phyloP scores from a whole-genome alignment of 2,888 invertebrate species.

The Acanthoscelides obtectus region DNA sequence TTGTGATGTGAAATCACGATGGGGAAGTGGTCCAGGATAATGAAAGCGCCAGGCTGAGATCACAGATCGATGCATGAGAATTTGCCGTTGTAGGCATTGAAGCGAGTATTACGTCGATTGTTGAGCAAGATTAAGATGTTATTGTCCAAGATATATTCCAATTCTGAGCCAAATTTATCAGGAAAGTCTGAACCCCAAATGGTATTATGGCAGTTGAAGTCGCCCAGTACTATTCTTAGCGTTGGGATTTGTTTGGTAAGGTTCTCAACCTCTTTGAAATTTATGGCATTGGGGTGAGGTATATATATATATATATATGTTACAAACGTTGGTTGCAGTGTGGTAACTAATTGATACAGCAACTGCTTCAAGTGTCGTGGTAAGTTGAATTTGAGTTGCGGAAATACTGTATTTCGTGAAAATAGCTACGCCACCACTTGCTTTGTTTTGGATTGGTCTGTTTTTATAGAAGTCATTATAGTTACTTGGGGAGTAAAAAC shows the following conservation, averaged over 20 bases:
- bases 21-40: background rate
- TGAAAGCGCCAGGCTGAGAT: background rate
- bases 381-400: too few species aligned
- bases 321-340: too few species aligned
- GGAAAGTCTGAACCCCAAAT: background rate
- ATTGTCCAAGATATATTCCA: background rate
- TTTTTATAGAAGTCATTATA: too few species aligned
- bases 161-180: background rate
- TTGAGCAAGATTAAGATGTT: background rate
- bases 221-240: background rate
- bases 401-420: too few species aligned
- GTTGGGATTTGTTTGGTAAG: background rate
- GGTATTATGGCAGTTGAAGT: background rate
- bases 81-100: background rate
- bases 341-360: too few species aligned
- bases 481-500: too few species aligned
- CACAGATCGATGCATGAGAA: background rate
- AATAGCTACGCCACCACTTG: too few species aligned
- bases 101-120: background rate
- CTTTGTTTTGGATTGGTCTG: too few species aligned
- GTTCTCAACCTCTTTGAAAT: background rate
- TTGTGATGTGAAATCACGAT: too few species aligned
- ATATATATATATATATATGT: too few species aligned
- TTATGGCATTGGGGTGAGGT: too few species aligned
- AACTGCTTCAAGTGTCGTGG: too few species aligned